phyloP scores from a whole-genome alignment of 2,797 vertebrate species.

The Bucorvus abyssinicus region DNA sequence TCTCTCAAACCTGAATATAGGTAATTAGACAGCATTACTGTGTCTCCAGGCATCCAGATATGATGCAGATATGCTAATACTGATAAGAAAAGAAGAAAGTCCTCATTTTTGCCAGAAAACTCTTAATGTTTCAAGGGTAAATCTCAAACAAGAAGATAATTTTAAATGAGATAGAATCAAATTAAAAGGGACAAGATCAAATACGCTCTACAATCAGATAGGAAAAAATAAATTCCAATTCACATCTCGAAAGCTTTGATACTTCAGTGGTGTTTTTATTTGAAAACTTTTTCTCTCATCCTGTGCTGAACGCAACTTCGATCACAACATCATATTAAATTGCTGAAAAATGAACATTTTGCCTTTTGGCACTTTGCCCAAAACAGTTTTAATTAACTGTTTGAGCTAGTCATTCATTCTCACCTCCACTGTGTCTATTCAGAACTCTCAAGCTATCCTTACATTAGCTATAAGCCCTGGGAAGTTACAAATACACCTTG shows the following conservation, averaged over 20 bases:
- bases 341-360: constrained; percentile 30
- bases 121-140: neutral
- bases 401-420: constrained; percentile 26
- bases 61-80: neutral
- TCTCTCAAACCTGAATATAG: neutral
- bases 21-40: neutral
- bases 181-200: constrained; percentile 21
- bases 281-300: constrained; percentile 40
- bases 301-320: constrained; percentile 15
- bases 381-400: constrained; percentile 45
- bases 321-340: constrained; percentile 40
- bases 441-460: neutral
- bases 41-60: neutral
- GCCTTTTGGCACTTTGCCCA: neutral
- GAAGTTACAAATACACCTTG: neutral
- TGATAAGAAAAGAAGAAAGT: neutral
- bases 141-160: neutral
- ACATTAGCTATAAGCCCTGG: neutral
- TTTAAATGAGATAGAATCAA: constrained; percentile 33
- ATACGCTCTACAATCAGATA: constrained; percentile 26
- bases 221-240: constrained; percentile 52
- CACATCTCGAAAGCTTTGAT: constrained; percentile 52
- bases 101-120: neutral
- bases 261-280: constrained; percentile 23
- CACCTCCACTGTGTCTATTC: neutral